phyloP scores from a whole-genome alignment of 2,113 vertebrate species.

The Aptenodytes patagonicus region DNA sequence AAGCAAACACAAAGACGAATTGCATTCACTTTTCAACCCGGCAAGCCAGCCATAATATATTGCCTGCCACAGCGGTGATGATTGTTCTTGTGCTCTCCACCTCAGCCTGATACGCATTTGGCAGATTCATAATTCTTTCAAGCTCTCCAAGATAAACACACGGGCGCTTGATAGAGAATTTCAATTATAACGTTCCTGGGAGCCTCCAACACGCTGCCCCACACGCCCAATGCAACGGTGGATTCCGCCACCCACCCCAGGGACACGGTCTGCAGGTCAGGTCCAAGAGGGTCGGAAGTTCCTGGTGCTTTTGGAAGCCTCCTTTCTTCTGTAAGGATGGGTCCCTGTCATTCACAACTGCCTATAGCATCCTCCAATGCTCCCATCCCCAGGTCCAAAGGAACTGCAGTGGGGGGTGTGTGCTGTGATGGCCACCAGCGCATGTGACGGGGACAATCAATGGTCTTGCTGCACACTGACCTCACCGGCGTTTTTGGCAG shows the following conservation, averaged over 20 bases:
- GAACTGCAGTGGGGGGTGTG: neutral
- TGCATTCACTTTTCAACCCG: neutral
- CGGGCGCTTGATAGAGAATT: neutral
- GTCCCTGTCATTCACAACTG: neutral
- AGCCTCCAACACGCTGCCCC: neutral
- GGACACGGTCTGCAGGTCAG: neutral
- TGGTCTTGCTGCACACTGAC: neutral
- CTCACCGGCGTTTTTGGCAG: rapidly evolving
- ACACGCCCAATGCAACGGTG: rapidly evolving
- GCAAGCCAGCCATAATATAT: conserved; percentile 2
- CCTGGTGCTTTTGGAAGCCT: neutral
- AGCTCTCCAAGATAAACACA: conserved; percentile 10
- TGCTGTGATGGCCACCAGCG: neutral
- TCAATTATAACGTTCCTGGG: neutral
- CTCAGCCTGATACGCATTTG: neutral
- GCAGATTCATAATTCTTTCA: conserved; percentile 37
- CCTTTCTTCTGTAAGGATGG: neutral
- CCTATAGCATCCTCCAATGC: neutral
- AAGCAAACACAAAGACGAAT: conserved; percentile 1
- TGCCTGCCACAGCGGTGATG: conserved; percentile 23
- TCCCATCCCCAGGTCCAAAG: neutral
- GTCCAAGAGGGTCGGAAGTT: neutral
- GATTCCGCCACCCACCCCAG: neutral
- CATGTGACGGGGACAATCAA: neutral
- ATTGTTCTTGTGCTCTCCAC: conserved; percentile 19